Evolutionary conservation across 2,797 vertebrate species (phyloP).

Genomic region (Fistularia commersonii): DNA sequence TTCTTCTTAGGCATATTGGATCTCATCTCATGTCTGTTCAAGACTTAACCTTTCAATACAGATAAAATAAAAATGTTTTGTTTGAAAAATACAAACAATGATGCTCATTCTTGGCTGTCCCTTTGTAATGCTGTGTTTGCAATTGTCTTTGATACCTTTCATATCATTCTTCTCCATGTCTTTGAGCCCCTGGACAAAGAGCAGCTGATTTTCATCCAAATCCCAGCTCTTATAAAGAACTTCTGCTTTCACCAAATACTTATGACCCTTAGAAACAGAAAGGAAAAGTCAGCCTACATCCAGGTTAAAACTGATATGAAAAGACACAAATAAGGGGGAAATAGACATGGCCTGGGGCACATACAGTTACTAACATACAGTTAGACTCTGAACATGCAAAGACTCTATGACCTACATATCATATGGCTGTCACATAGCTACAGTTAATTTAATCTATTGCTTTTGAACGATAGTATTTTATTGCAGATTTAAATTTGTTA

Average conservation of each 20-base stretch:
- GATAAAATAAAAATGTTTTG: no score
- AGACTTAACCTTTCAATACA: no score
- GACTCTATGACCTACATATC: no score
- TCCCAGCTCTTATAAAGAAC: conserved; percentile 84
- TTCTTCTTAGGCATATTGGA: no score
- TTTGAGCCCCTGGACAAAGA: conserved; percentile 76
- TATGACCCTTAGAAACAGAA: conserved; percentile 74
- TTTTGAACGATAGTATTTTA: conserved; percentile 3
- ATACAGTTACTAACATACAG: no score
- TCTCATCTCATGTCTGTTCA: no score
- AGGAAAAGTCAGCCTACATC: conserved; percentile 14
- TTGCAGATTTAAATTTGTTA: conserved; percentile 24
- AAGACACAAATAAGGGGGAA: neutral
- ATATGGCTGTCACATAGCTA: no score
- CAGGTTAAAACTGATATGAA: neutral
- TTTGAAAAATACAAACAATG: no score
- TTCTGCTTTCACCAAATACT: conserved; percentile 83
- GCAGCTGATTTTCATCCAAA: conserved; percentile 77
- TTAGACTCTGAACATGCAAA: no score
- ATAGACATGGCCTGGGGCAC: no score
- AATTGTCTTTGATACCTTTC: conserved; percentile 72
- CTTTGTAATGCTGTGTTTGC: conserved; percentile 2
- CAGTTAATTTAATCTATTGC: no score
- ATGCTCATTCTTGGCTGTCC: conserved; percentile 4
- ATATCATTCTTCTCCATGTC: conserved; percentile 78